Evolutionary conservation across 2,113 vertebrate species (phyloP), one percentile per base, ranked within the genome.

Genomic region (Cryptoleucopteryx plumbea): DNA sequence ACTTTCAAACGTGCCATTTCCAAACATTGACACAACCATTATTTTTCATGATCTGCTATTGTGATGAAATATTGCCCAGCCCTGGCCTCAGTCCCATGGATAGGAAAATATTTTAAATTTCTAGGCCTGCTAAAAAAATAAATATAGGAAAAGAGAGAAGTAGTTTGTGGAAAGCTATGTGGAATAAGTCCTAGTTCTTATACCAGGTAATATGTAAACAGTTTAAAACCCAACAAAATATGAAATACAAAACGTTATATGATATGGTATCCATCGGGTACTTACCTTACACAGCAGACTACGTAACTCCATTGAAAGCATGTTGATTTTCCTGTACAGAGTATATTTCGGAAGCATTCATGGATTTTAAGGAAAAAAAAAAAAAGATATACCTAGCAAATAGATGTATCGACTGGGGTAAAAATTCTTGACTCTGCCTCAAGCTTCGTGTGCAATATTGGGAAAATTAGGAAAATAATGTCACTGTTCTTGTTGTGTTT

Each of bases 1-100:
- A 95, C 71, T 97, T 95, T 96, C 71, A 97, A 91, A 86, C 85
- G 53, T 95, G 56, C 48, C 73, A 67, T 96, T 97, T 93, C 59
- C 58, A 97, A 97, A 97, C 85, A 90, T 20, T 95, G 93, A 93
- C 82, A 96, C 91, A 87, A 58, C 88, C 50, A 66, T 88, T 91
- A 82, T 53, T 91, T 95, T 97, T 96, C 87, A 56, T 67, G 77
- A 63, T 77, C 63, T 96, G 72, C 65, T 84, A 48, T 95, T 95
- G 45, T 92, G 91, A 97, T 95, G 93, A 97, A 96, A 93, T 94
- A 78, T 66, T 0, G 8, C 42, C 42, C 58, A 89, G 14, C 18
- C 32, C 42, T 96, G 82, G 72, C 86, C 58, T 66, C 55, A 77
- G 53, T 63, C 52, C 67, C 83, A 84, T 29, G 43, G 53, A 78